Evolutionary conservation across 2,797 vertebrate species (phyloP).

Genomic region (Microcaecilia unicolor): DNA sequence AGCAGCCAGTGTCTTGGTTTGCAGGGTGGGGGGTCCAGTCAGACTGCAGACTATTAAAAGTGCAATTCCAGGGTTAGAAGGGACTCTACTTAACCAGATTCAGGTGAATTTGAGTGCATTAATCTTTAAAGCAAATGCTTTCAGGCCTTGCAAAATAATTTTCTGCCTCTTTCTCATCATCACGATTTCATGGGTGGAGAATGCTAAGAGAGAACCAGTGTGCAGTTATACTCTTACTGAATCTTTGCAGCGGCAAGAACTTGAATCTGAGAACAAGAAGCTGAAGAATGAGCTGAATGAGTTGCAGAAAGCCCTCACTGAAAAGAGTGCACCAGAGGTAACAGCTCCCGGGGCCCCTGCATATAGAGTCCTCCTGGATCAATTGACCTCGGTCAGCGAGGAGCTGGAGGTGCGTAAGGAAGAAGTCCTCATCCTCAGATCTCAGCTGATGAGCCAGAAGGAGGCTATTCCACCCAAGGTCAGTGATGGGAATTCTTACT

Average conservation of each 20-base stretch:
- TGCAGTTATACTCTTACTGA: too few relatives aligned
- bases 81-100: too few relatives aligned
- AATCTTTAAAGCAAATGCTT: too few relatives aligned
- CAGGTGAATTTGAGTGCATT: too few relatives aligned
- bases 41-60: too few relatives aligned
- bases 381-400: slow-evolving; percentile 84
- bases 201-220: too few relatives aligned
- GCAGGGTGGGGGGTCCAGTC: too few relatives aligned
- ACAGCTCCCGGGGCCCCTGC: slow-evolving; percentile 79
- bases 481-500: slow-evolving; percentile 1
- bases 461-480: slow-evolving; percentile 94
- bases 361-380: slow-evolving; percentile 88
- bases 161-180: too few relatives aligned
- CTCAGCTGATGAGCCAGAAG: slow-evolving; percentile 94
- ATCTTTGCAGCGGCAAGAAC: slow-evolving; percentile 81
- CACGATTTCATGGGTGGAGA: too few relatives aligned
- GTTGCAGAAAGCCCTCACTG: slow-evolving; percentile 77
- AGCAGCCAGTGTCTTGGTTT: too few relatives aligned
- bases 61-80: too few relatives aligned
- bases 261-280: slow-evolving; percentile 97
- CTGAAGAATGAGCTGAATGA: slow-evolving; percentile 85
- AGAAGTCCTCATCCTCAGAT: slow-evolving; percentile 92
- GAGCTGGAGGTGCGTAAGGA: slow-evolving; percentile 96
- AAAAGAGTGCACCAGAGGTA: slow-evolving; percentile 56
- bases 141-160: too few relatives aligned